phyloP scores from a whole-genome alignment of 2,113 vertebrate genomes.

The Nibea coibor region DNA sequence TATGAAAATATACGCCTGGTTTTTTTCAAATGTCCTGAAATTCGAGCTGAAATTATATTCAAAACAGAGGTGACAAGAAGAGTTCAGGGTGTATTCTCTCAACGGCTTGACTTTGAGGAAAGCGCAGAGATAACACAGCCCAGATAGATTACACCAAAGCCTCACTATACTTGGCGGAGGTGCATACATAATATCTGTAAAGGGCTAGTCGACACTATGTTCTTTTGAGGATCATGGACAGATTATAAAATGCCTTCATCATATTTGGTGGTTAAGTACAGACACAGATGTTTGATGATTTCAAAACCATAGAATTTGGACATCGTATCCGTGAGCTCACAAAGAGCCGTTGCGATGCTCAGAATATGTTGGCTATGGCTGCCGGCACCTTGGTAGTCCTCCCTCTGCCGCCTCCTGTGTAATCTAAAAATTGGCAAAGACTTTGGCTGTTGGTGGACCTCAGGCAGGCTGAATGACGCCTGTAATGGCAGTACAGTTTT shows the following conservation, averaged over 20 bases:
- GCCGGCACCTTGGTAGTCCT: no score
- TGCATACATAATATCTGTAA: conserved; percentile 31
- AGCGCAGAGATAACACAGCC: conserved; percentile 4
- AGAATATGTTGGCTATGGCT: no score
- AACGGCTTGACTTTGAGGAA: neutral
- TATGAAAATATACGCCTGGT: conserved; percentile 10
- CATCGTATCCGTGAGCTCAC: no score
- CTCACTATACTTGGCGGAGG: conserved; percentile 10
- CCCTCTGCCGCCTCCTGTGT: no score
- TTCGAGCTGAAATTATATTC: neutral
- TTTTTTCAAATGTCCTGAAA: neutral
- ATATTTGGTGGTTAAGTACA: neutral
- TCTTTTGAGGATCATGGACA: conserved; percentile 14
- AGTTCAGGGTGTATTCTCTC: conserved; percentile 19
- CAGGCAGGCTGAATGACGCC: no score
- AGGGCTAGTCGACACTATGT: neutral
- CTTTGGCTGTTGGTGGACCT: no score
- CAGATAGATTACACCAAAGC: conserved; percentile 26
- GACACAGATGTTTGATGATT: neutral
- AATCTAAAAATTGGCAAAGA: no score
- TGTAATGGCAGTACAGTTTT: no score
- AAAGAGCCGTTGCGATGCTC: no score
- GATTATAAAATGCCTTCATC: neutral
- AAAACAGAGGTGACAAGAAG: conserved; percentile 28
- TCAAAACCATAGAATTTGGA: no score